These are phyloP conservation scores for Ischnus inquisitorius DNA, from an alignment of 2,888 invertebrate species.

Conservation along the genomic window DNA sequence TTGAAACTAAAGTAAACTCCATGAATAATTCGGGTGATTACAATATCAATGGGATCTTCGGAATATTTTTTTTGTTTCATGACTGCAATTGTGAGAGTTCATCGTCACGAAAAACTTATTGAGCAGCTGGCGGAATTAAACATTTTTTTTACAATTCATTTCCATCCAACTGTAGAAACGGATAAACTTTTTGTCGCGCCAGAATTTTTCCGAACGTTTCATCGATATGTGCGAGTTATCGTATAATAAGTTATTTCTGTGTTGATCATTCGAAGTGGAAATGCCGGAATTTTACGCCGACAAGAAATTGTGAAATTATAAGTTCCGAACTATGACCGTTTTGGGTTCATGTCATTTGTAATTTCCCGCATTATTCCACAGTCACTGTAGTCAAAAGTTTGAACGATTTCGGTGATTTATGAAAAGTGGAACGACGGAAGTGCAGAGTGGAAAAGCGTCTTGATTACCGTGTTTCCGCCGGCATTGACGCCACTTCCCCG, in stretches of 20 bases:
- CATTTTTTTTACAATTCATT: neutral
- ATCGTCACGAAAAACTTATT: neutral
- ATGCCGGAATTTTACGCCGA: neutral
- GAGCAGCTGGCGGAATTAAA: neutral
- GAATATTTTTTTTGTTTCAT: neutral
- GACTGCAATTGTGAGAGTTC: neutral
- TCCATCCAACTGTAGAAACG: neutral
- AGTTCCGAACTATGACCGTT: neutral
- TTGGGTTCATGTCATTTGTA: neutral
- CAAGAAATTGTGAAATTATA: neutral
- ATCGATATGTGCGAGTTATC: neutral
- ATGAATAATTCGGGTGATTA: conserved; percentile 16
- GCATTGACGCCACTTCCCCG: neutral
- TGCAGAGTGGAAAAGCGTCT: neutral
- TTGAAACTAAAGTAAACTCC: neutral
- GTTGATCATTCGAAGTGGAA: neutral
- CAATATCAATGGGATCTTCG: conserved; percentile 19
- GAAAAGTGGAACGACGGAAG: conserved; percentile 25
- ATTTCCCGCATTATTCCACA: neutral
- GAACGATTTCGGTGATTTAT: conserved; percentile 27
- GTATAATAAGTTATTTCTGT: neutral
- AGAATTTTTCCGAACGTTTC: neutral
- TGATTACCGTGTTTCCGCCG: neutral
- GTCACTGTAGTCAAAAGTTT: neutral
- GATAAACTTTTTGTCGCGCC: neutral